Conservation (phyloP, 2,797 vertebrate genomes). For the Microctenopoma lineatum region DNA sequence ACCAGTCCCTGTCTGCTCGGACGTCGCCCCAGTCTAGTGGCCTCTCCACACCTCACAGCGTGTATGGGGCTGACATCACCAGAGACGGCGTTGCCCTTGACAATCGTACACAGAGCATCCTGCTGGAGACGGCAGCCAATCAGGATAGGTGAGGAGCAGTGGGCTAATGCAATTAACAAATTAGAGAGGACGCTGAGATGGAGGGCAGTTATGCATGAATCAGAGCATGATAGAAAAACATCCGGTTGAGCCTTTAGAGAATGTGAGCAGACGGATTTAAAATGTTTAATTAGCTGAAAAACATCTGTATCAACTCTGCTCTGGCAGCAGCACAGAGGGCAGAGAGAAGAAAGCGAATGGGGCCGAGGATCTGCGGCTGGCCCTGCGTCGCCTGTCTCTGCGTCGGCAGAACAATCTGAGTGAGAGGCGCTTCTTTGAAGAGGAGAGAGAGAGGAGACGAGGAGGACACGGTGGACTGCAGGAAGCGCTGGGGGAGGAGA, state of each 20-base stretch:
- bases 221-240: neutral
- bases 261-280: neutral
- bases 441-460: slow-evolving; percentile 89
- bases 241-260: neutral
- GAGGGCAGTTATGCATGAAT: neutral
- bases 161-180: neutral
- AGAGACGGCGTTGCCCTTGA: slow-evolving; percentile 86
- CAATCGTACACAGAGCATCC: slow-evolving; percentile 93
- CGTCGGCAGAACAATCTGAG: slow-evolving; percentile 95
- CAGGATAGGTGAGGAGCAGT: slow-evolving; percentile 68
- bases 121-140: slow-evolving; percentile 87
- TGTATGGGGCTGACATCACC: slow-evolving; percentile 85
- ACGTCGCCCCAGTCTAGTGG: slow-evolving; percentile 91
- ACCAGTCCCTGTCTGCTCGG: slow-evolving; percentile 90
- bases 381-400: slow-evolving; percentile 92
- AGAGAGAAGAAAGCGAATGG: slow-evolving; percentile 88
- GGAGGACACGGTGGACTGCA: slow-evolving; percentile 85
- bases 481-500: slow-evolving; percentile 80
- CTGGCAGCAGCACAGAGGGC: slow-evolving; percentile 65
- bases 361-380: slow-evolving; percentile 92
- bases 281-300: neutral
- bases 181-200: neutral
- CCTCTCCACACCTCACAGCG: slow-evolving; percentile 86
- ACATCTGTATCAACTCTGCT: neutral
- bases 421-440: slow-evolving; percentile 94